Evolutionary conservation across 2,888 invertebrate species (phyloP), one percentile per base, ranked within the genome.

Genomic region (Scaptomyza cyrtandrae): DNA sequence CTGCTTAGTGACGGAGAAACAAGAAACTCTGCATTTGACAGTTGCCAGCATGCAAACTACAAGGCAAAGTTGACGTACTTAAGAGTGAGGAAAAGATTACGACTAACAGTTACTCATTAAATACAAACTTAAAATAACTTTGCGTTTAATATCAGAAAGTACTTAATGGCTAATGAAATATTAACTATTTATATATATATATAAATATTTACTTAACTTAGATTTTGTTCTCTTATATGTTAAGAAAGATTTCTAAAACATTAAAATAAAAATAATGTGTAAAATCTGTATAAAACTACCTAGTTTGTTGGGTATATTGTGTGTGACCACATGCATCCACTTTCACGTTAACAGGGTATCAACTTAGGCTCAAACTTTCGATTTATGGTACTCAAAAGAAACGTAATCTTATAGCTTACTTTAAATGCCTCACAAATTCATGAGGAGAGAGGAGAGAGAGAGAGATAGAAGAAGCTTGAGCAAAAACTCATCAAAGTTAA

Each of bases 1-100:
- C 4, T 55, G 70, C 52, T 67, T 63, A 58, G 52, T 77, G 85
- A 73, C 59, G 66, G 54, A 67, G 66, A 60, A 85, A 68, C 35
- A 31, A 14, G 11, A 29, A 16, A 14, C 16, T 49, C 65, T 83
- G 72, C 52, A 55, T 59, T 58, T 56, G 69, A 67, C 77, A 83
- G 72, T 56, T 70, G 55, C 31, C 56, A 31, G 59, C 56, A 56
- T 56, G 61, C 55, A 78, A 59, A 39, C 60, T 68, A 78, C 35
- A 10, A 62, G 27, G 19, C 11, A 35, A 46, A 41, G 31, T 24
- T 10, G 24, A 19, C 0, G 5, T 13, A 14, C 14, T 9, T 0
- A 1, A 35, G 11, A 0, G 41, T 14, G 1, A 2, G 27, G 0
- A 14, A 11, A n/a, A 37, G 0, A 7, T 37, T 5, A 5, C 37